A percentile compares a stretch with the other conserved stretches of the same genome.
phyloP scores from a whole-genome alignment of 2,888 invertebrate genomes.

The Polietes domitor region DNA sequence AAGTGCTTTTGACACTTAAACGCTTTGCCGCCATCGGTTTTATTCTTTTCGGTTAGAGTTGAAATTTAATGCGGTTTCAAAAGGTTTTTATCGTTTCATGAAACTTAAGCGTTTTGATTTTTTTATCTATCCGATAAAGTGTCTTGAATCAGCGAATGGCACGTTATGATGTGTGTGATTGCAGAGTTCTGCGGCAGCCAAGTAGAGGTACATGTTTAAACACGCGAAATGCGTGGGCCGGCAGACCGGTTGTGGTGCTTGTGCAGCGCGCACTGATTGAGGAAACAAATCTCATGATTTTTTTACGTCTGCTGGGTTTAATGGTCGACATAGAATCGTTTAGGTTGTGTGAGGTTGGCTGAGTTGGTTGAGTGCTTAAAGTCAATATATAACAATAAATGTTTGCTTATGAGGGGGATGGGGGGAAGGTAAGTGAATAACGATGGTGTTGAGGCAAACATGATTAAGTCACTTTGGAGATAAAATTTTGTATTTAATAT shows the following conservation, averaged over 20 bases:
- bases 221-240: conserved; percentile 3
- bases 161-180: neutral
- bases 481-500: too few relatives aligned
- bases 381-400: neutral
- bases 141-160: neutral
- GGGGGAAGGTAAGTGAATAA: neutral
- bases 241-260: neutral
- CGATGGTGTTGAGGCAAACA: neutral
- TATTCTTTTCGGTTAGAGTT: neutral
- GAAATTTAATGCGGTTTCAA: neutral
- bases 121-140: neutral
- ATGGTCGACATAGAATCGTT: too few relatives aligned
- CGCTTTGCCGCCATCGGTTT: too few relatives aligned
- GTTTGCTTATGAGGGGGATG: too few relatives aligned
- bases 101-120: neutral
- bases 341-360: neutral
- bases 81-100: neutral
- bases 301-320: too few relatives aligned
- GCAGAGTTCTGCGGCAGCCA: neutral
- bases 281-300: too few relatives aligned
- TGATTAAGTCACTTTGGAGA: neutral
- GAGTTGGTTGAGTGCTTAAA: neutral
- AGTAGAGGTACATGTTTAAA: neutral
- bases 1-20: too few relatives aligned
- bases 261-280: neutral